Evolutionary conservation across 2,113 vertebrate species (phyloP), one percentile per base, ranked within the genome.

Genomic region (Shinisaurus crocodilurus): DNA sequence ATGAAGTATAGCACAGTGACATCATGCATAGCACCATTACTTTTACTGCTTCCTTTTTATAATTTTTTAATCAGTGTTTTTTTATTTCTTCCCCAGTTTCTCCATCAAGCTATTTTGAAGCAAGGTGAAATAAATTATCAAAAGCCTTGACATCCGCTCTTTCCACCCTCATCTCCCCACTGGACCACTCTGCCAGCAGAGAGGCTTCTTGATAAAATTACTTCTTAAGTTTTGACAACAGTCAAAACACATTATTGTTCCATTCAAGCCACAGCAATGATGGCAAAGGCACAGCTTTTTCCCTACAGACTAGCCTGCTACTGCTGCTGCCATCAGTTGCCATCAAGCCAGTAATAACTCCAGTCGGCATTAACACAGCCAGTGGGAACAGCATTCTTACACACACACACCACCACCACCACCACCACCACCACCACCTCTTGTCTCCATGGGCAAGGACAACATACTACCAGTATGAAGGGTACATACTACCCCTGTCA

Each of bases 361-460:
- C 2, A 48, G 86, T 45, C 87, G 32, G 96, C 94, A 95, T 94
- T 91, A 94, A 82, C 93, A 15, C 65, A 4, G 95, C 91, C 84
- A 0, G 1, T 0, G 2, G 94, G 91, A 93, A 37, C 84, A 37
- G 86, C 0, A 69, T 76, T 91, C 91, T 86, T 90, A 85, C 91
- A 87, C 60, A 20, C 90, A n/a, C n/a, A n/a, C n/a, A n/a, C n/a
- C n/a, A n/a, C n/a, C n/a, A n/a, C n/a, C n/a, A n/a, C n/a, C n/a
- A n/a, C 48, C 43, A 4, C 63, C 63, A 65, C 32, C 75, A 15
- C 48, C n/a, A 10, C 85, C 5, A 5, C 48, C 10, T 88, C 81
- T 90, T 90, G 88, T 96, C 95, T 95, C 95, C 25, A 0, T 12
- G 5, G 95, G 96, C 96, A 96, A 96, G 95, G 96, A 94, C 94